phyloP scores from a whole-genome alignment of 2,113 vertebrate species.

The Lasiurus borealis region DNA sequence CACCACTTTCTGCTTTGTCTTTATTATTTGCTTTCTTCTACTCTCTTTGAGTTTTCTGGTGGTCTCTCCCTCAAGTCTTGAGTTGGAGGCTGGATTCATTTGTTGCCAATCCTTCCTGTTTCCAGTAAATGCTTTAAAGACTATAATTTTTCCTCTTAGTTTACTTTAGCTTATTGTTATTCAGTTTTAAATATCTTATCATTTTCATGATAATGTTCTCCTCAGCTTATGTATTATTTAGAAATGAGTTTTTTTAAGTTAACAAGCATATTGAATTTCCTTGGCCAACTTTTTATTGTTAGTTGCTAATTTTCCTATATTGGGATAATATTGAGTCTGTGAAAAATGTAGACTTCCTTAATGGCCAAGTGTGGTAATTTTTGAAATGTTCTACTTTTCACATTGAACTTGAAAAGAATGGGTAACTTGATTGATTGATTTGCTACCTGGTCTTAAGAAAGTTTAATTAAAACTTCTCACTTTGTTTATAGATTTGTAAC shows the following conservation, averaged over 20 bases:
- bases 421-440: background rate
- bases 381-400: background rate
- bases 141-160: constrained; percentile 48
- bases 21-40: background rate
- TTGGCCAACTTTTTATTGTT: constrained; percentile 42
- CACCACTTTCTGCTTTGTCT: background rate
- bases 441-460: background rate
- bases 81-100: constrained; percentile 36
- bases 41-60: constrained; percentile 9
- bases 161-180: constrained; percentile 44
- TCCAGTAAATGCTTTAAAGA: constrained; percentile 45
- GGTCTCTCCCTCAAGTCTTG: background rate
- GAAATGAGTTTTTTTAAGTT: constrained; percentile 65
- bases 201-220: constrained; percentile 42
- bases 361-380: background rate
- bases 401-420: background rate
- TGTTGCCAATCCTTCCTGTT: constrained; percentile 42
- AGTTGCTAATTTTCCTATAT: constrained; percentile 50
- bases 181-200: constrained; percentile 58
- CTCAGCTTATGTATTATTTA: constrained; percentile 23
- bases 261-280: constrained; percentile 53
- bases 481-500: constrained; percentile 21
- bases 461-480: background rate
- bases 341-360: constrained; percentile 42
- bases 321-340: constrained; percentile 26